These are phyloP conservation scores for Gobius niger DNA, from an alignment of 2,113 vertebrate genomes.

Conservation along the genomic window DNA sequence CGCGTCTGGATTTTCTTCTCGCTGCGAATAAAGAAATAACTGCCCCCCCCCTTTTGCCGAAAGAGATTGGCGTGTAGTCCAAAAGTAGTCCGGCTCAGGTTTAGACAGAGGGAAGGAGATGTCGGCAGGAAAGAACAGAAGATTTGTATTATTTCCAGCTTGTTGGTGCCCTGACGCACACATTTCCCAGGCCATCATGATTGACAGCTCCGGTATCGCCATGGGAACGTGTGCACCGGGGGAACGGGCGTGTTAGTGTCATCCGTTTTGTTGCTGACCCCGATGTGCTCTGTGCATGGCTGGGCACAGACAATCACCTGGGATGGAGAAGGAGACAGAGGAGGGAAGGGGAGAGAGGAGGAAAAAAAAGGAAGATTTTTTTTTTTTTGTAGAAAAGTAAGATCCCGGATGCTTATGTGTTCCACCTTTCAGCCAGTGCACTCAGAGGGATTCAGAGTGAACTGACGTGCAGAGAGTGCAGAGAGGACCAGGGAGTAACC, in stretches of 20 bases:
- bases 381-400: conserved; percentile 21
- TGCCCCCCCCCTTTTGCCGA: conserved; percentile 30
- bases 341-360: background rate
- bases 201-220: conserved; percentile 62
- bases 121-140: conserved; percentile 11
- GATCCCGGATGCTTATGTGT: conserved; percentile 32
- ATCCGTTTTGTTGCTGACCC: conserved; percentile 59
- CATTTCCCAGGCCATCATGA: conserved; percentile 58
- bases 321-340: conserved; percentile 12
- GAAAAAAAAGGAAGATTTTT: background rate
- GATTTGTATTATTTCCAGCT: conserved; percentile 56
- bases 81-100: conserved; percentile 15
- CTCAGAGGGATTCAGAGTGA: conserved; percentile 29
- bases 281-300: conserved; percentile 50
- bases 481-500: conserved; percentile 58
- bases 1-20: background rate
- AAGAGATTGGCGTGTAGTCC: conserved; percentile 30
- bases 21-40: conserved; percentile 31
- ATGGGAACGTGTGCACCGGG: conserved; percentile 31
- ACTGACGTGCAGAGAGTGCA: conserved; percentile 20
- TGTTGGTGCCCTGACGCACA: conserved; percentile 50
- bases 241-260: conserved; percentile 52
- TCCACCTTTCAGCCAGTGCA: conserved; percentile 17
- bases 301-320: conserved; percentile 63
- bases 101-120: conserved; percentile 9